A percentile compares a stretch with the other conserved stretches of the same genome.
Conservation (phyloP, 2,113 vertebrate species). For the Heptranchias perlo region DNA sequence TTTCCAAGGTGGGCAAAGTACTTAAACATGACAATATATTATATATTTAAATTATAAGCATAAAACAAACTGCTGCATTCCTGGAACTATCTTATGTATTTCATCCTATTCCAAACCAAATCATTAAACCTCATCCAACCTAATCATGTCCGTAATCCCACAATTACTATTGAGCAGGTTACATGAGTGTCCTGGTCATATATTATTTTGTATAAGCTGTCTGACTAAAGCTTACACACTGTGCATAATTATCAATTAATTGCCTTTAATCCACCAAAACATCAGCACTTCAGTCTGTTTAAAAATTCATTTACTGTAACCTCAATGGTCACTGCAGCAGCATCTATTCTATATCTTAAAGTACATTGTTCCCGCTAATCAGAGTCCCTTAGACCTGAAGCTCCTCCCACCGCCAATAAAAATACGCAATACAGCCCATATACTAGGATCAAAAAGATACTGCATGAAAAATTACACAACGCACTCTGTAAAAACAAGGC, state of each 20-base stretch:
- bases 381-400: background rate
- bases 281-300: background rate
- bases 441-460: background rate
- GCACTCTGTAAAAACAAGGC: no score
- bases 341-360: background rate
- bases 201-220: background rate
- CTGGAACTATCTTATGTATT: background rate
- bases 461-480: background rate
- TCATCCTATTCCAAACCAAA: background rate
- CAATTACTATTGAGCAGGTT: background rate
- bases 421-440: background rate
- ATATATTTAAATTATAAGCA: background rate
- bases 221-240: background rate
- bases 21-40: background rate
- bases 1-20: background rate
- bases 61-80: background rate
- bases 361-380: background rate
- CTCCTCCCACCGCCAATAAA: background rate
- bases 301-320: background rate
- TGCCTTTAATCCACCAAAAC: no score
- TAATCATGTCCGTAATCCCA: background rate
- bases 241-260: background rate
- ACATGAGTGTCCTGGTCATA: background rate
- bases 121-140: background rate
- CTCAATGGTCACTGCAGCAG: no score